Evolutionary conservation across 2,113 vertebrate genomes (phyloP), one percentile per base, ranked within the genome.

Genomic region (Nothobranchius kuhntae): DNA sequence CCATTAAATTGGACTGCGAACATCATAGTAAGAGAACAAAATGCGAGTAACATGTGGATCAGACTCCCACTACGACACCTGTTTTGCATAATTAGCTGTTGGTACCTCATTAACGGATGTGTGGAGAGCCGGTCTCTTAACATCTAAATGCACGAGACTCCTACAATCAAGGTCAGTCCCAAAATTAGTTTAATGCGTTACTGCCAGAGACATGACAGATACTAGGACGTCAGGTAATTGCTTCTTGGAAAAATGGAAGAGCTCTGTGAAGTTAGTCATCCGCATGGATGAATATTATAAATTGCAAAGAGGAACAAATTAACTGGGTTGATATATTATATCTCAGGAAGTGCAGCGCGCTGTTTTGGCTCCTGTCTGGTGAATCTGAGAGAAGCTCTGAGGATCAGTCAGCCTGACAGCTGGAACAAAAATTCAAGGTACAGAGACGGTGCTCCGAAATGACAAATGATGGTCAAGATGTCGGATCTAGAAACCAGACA

Each of bases 131-230:
- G 67, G 65, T 64, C 48, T 57, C 68, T 81, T 70, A 68, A 70
- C 65, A 68, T 65, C 68, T 83, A 71, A 81, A 86, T 66, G 74
- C 72, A 85, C 21, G 36, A 78, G 81, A 50, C 78, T 86, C 70
- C 64, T 71, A 80, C 78, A 85, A 82, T 86, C 87, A 91, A 89
- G 81, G 87, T 88, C 88, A 87, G 79, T 59, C 65, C 75, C 68
- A 75, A 88, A 92, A 92, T 90, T 75, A 88, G 86, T 88, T 84
- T 87, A 88, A 92, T 92, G 84, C 87, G 73, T 91, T 89, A 87
- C 78, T 73, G 81, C 79, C 88, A 52, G 61, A 61, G 82, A 86
- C 72, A 77, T 88, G 85, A 86, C 87, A 87, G 86, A 90, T 88
- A 85, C 76, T 65, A 75, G 62, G 65, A 84, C 56, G 50, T 88